Evolutionary conservation across 2,888 invertebrate species (phyloP).

Genomic region (Lycocerus yunnanus): DNA sequence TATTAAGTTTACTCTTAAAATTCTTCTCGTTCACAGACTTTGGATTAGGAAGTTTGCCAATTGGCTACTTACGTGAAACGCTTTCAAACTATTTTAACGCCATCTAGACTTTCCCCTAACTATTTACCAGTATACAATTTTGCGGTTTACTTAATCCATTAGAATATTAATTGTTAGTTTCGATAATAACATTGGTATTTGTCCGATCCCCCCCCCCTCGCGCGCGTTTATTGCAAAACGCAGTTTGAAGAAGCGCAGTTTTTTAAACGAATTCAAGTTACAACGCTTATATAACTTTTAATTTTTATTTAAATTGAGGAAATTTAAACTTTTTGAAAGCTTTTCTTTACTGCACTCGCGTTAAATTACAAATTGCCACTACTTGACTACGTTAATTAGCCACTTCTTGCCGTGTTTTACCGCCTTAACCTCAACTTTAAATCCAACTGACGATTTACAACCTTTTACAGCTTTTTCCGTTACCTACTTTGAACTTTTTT

Average conservation of each 20-base stretch:
- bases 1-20: not conserved
- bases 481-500: not conserved
- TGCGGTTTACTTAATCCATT: not conserved
- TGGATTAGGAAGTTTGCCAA: conserved; percentile 18
- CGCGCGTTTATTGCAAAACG: too few relatives aligned
- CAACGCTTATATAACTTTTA: not conserved
- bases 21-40: not conserved
- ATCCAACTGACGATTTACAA: conserved; percentile 22
- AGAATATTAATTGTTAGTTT: not conserved
- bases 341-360: conserved; percentile 6
- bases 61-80: conserved; percentile 12
- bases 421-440: conserved; percentile 21
- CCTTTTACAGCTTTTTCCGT: conserved; percentile 17
- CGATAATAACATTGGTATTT: too few relatives aligned
- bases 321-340: not conserved
- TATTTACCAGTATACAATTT: not conserved
- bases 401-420: conserved; percentile 32
- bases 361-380: conserved; percentile 33
- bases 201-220: too few relatives aligned
- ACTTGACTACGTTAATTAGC: conserved; percentile 32
- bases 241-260: not conserved
- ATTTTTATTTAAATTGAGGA: not conserved
- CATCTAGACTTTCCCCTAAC: not conserved
- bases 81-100: conserved; percentile 15
- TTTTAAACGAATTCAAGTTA: not conserved